Conservation (phyloP, 2,888 invertebrate species). For the Thecocarcelia acutangulata region DNA sequence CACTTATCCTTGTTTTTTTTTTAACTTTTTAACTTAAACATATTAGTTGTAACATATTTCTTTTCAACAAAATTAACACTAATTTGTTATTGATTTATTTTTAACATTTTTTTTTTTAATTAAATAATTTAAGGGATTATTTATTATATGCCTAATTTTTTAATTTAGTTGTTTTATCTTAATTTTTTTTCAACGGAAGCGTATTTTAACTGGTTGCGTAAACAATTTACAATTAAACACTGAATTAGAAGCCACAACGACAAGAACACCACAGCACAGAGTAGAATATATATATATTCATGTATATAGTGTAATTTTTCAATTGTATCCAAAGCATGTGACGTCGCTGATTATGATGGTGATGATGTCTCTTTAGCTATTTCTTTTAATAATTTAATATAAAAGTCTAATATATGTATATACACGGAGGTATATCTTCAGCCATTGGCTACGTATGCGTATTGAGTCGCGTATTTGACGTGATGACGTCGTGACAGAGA, state of each 20-base stretch:
- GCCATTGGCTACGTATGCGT: constrained; percentile 57
- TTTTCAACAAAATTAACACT: neutral
- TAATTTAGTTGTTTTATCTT: neutral
- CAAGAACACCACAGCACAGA: constrained; percentile 3
- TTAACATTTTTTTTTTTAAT: neutral
- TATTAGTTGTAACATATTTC: neutral
- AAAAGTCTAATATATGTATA: neutral
- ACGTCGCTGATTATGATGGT: constrained; percentile 58
- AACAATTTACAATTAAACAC: constrained; percentile 53
- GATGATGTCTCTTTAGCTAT: constrained; percentile 69
- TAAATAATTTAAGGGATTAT: neutral
- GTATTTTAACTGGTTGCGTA: constrained; percentile 39
- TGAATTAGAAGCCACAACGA: constrained; percentile 37
- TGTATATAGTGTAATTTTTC: neutral
- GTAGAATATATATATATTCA: neutral
- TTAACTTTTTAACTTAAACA: constrained; percentile 12
- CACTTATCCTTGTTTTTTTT: constrained; percentile 21
- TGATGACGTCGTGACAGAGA: constrained; percentile 68
- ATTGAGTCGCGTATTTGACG: constrained; percentile 60
- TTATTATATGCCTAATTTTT: constrained; percentile 13
- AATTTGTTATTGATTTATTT: constrained; percentile 2
- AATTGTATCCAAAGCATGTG: constrained; percentile 53
- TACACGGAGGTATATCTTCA: constrained; percentile 18
- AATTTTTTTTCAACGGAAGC: constrained; percentile 26
- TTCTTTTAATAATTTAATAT: neutral